Conservation (phyloP, 2,797 vertebrate species). For the Tadarida brasiliensis region DNA sequence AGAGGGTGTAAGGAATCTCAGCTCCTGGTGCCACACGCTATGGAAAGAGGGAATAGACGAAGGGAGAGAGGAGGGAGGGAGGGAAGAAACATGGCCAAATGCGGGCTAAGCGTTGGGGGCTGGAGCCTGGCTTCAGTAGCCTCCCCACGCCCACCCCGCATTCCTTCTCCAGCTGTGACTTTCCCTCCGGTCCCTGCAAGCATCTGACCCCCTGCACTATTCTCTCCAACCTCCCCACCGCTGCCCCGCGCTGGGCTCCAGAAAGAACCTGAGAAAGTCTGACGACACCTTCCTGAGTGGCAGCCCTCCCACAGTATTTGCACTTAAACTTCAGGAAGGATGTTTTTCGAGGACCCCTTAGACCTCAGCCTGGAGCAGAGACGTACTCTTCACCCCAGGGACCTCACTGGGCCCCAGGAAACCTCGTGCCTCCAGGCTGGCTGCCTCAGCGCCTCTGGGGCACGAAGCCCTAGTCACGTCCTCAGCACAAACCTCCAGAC, state of each 20-base stretch:
- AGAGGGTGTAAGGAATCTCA: not conserved
- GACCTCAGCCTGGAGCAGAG: not conserved
- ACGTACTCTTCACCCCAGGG: not conserved
- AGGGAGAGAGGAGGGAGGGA: not conserved
- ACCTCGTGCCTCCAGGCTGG: not conserved
- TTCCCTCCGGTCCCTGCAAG: not conserved
- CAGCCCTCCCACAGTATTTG: not conserved
- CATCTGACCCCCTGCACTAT: not conserved
- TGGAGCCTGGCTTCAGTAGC: not conserved
- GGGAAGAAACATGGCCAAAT: too few species aligned
- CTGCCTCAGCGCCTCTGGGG: not conserved
- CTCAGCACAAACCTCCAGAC: not conserved
- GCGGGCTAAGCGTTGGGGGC: not conserved
- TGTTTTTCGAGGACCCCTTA: not conserved
- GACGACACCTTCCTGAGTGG: not conserved
- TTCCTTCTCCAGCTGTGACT: not conserved
- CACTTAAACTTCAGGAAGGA: not conserved
- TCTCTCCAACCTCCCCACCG: not conserved
- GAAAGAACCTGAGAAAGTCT: not conserved
- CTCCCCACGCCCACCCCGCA: not conserved
- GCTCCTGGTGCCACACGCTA: not conserved
- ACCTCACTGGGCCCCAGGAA: not conserved
- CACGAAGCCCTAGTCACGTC: not conserved
- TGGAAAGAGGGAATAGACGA: not conserved
- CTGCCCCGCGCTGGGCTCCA: not conserved